Evolutionary conservation across 2,888 invertebrate genomes (phyloP), one percentile per base, ranked within the genome.

Genomic region (Drosophila affinis): DNA sequence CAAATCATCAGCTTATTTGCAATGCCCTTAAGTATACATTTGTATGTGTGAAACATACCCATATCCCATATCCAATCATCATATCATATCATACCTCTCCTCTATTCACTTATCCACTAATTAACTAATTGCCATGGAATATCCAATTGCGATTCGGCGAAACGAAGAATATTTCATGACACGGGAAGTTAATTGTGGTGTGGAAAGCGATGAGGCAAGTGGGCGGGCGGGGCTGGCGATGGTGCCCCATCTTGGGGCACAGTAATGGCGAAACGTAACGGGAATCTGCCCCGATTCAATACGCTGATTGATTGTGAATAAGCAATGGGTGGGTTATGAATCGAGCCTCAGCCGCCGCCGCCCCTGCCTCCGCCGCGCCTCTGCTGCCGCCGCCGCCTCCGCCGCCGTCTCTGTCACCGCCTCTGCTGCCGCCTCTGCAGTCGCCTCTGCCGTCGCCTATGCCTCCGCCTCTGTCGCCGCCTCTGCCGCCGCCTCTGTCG

Each of bases 71-170:
- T n/a, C 14, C 7, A 5, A 39, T 39, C 6, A 14, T 39, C 14
- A 39, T 39, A 14, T 39, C 14, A 39, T 39, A n/a, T n/a, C 14
- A 39, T 39, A 39, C 14, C 39, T 67, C 9, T 17, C 0, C 44
- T 10, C 44, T 45, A 60, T 78, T 74, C 68, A 59, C 58, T 32
- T 58, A 62, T 53, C 53, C 56, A 52, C 71, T 85, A 77, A 83
- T 83, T 85, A 81, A 81, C 82, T 87, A 83, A 83, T 85, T 88
- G 79, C 58, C 62, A 56, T 51, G 60, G 64, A 56, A 62, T 64
- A 61, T 54, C 53, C 59, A 62, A 61, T 52, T 58, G 53, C 67
- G 58, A 68, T 63, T 51, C 39, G 51, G 27, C 39, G 44, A 59
- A 56, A 59, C 46, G 51, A 29, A 58, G 46, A 52, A 70, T 44